These are phyloP conservation scores for Sandelia bainsii DNA, from an alignment of 2,797 vertebrate species.

Conservation along the genomic window DNA sequence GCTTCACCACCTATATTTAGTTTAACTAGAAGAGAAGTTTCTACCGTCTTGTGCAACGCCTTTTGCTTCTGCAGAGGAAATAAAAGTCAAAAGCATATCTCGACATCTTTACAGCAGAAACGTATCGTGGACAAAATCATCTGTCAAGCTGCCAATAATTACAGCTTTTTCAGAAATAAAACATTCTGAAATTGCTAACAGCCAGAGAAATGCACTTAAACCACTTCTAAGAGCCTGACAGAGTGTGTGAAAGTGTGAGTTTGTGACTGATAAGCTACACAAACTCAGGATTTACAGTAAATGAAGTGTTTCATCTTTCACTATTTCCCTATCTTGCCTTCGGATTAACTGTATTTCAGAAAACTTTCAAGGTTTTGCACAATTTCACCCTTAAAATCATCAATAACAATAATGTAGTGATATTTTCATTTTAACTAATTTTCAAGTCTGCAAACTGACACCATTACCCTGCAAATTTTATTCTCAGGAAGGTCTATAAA, in stretches of 20 bases:
- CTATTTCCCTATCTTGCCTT: too few species aligned
- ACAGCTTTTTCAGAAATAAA: too few species aligned
- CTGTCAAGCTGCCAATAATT: too few species aligned
- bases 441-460: slow-evolving; percentile 12
- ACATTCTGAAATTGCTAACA: not conserved
- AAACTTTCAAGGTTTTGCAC: too few species aligned
- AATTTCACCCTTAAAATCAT: not conserved
- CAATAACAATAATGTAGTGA: not conserved
- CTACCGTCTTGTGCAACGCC: not conserved
- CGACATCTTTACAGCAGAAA: not conserved
- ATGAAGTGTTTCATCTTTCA: not conserved
- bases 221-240: not conserved
- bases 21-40: not conserved
- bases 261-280: not conserved
- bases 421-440: not conserved
- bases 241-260: not conserved
- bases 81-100: not conserved
- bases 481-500: slow-evolving; percentile 5
- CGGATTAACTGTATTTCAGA: not conserved
- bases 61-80: not conserved
- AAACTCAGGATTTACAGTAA: too few species aligned
- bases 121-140: not conserved
- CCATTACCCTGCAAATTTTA: not conserved
- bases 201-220: not conserved
- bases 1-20: not conserved